These are phyloP conservation scores for Trichonephila clavipes DNA, from an alignment of 1,140 invertebrate genomes.

Conservation along the genomic window DNA sequence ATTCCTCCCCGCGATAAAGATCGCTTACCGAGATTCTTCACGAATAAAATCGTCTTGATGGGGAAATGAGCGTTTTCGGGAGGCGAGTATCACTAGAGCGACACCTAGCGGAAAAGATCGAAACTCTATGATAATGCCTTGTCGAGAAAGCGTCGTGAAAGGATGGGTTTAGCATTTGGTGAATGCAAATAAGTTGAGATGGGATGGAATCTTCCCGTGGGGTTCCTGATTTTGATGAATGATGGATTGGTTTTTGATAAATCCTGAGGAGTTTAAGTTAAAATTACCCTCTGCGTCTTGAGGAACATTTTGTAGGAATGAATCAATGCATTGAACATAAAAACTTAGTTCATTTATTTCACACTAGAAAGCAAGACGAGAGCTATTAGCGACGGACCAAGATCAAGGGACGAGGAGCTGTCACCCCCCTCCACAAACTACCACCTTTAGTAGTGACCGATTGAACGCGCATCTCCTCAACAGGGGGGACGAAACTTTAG, in stretches of 20 bases:
- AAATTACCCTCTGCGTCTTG: background rate
- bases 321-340: background rate
- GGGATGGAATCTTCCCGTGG: background rate
- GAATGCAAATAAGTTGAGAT: conserved; percentile 34
- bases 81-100: background rate
- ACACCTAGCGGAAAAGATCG: conserved; percentile 33
- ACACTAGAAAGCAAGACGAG: too few relatives aligned
- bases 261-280: background rate
- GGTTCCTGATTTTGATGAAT: background rate
- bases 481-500: too few relatives aligned
- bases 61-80: conserved; percentile 29
- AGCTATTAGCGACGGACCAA: too few relatives aligned
- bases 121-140: background rate
- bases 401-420: too few relatives aligned
- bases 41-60: conserved; percentile 8
- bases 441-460: too few relatives aligned
- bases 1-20: conserved; percentile 8
- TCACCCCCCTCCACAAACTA: too few relatives aligned
- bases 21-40: background rate
- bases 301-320: background rate
- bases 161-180: conserved; percentile 39
- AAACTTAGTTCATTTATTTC: background rate
- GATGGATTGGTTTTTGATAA: conserved; percentile 45
- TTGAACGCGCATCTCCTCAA: too few relatives aligned
- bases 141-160: background rate